Base-by-base conservation (phyloP, 2,113 vertebrate genomes). In the Chaetops frenatus region DNA sequence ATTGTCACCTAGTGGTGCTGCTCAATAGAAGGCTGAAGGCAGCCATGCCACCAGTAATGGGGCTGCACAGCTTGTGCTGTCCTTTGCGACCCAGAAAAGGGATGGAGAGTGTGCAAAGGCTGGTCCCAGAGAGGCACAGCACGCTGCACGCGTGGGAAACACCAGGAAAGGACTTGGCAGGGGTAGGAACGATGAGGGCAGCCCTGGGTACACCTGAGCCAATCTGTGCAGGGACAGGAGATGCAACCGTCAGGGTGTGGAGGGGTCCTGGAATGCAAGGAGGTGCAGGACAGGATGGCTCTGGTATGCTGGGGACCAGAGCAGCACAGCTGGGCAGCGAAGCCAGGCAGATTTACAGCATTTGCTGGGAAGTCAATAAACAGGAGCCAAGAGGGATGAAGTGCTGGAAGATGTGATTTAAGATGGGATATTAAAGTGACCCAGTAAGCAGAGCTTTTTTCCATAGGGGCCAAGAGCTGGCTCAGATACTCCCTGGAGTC, bases 351-450 rank as follows among this genome's bases (percentile, higher is more conserved):
- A 69, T 81, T 84, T 40, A 94, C 81, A 85, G n/a, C 61, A 21
- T 79, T 89, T 89, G 48, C 70, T 95, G 91, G 91, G 61, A 89
- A 95, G 51, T 67, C 45, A 79, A 10, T 70, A 72, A 87, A 79
- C 57, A 66, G 50, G 42, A 90, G 78, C 84, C 93, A 87, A 82
- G 79, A 91, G 29, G 61, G 40, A 84, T 64, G 73, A 81, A 90
- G 84, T 57, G 65, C 73, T 92, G 89, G 87, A 94, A 95, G 84
- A 87, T 65, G 78, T 87, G 91, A 95, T 94, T 94, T 92, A 89
- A 79, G 69, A 67, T 5, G 48, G 70, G 40, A 36, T 87, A 80
- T 90, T 92, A 86, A 69, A 94, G 78, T 0, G 2, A 38, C 57
- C 38, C 65, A 72, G 69, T 38, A 53, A 94, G 77, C 60, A 56